These are phyloP conservation scores for Scolanthus callimorphus DNA, from an alignment of 92 coral and sea anemone species.

Conservation along the genomic window DNA sequence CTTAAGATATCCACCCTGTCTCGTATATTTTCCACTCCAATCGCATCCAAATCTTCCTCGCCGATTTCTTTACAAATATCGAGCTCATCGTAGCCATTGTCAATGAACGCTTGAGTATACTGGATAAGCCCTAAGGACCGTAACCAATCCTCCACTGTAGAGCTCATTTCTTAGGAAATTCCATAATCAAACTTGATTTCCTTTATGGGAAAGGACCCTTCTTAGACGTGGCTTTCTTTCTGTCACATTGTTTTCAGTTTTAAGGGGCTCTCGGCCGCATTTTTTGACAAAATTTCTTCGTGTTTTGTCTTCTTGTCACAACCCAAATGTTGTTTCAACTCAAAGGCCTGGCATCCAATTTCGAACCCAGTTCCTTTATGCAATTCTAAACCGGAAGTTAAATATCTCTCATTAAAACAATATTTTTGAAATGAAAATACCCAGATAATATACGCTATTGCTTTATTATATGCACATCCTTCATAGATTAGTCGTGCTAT, in stretches of 20 bases:
- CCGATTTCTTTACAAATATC: constrained; percentile 99
- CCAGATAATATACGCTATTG: too few species aligned
- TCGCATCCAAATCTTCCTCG: constrained; percentile 96
- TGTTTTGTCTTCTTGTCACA: constrained; percentile 4
- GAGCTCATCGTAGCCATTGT: constrained; percentile 97
- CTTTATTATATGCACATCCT: too few species aligned
- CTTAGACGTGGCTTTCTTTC: not conserved
- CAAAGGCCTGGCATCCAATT: constrained; percentile 19
- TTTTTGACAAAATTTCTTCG: not conserved
- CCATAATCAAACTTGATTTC: not conserved
- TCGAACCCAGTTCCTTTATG: not conserved
- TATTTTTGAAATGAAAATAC: too few species aligned
- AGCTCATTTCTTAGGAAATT: constrained; percentile 28
- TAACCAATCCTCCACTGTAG: constrained; percentile 96
- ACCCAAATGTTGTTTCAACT: constrained; percentile 26
- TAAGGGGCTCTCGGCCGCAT: not conserved
- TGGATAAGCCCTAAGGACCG: constrained; percentile 89
- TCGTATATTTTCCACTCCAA: constrained; percentile 83
- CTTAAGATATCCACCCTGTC: constrained; percentile 89
- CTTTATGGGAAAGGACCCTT: not conserved
- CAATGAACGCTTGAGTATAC: constrained; percentile 94
- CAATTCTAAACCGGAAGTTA: not conserved
- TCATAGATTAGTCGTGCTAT: too few species aligned
- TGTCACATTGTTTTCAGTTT: not conserved
- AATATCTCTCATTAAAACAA: not conserved